Percentiles rank a stretch among this genome's conserved stretches.
phyloP scores from a whole-genome alignment of 2,888 invertebrate genomes.

The Eumerus sabulonum region DNA sequence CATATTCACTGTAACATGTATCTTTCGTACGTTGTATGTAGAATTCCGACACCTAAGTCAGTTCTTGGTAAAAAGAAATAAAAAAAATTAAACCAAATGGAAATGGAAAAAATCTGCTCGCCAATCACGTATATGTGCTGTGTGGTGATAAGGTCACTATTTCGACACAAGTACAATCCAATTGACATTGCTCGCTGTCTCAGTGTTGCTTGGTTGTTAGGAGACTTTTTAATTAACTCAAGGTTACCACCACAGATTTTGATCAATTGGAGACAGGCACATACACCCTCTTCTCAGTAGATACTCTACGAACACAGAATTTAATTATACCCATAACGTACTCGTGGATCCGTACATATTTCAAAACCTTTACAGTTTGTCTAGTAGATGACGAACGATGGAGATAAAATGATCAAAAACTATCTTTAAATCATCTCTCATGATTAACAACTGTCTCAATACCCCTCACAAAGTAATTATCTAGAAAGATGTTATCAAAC shows the following conservation, averaged over 20 bases:
- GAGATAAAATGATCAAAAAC: neutral
- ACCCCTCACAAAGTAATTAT: too few species aligned
- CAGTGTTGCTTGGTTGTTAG: neutral
- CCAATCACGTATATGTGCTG: too few species aligned
- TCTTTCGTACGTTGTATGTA: too few species aligned
- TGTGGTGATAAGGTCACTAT: too few species aligned
- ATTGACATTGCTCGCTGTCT: neutral
- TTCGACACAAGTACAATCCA: neutral
- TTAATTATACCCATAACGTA: too few species aligned
- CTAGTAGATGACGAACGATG: neutral
- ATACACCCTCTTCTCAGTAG: neutral
- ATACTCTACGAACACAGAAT: neutral
- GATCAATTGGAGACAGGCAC: neutral
- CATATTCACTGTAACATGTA: too few species aligned
- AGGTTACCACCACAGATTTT: conserved; percentile 4
- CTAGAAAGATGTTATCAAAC: conserved; percentile 45
- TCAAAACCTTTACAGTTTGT: neutral
- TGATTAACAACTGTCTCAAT: neutral
- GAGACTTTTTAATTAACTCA: conserved; percentile 1
- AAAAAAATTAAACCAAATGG: too few species aligned
- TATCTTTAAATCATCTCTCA: neutral
- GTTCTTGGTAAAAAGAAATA: too few species aligned
- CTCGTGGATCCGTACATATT: too few species aligned
- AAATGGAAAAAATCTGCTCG: too few species aligned
- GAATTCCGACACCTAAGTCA: too few species aligned